phyloP scores from a whole-genome alignment of 1,140 invertebrate genomes.

The Ceratina japonica region DNA sequence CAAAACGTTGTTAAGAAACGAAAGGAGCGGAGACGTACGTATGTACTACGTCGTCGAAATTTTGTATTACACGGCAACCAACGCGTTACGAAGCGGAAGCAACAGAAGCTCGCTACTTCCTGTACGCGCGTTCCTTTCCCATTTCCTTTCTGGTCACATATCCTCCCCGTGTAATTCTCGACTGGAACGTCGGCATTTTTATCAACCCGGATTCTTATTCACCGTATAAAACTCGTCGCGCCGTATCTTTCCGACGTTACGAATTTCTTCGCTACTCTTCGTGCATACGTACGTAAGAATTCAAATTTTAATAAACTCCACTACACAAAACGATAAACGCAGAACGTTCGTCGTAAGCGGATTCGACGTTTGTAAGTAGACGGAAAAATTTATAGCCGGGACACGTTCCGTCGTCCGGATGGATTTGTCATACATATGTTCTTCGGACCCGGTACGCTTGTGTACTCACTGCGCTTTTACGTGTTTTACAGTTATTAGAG shows the following conservation, averaged over 20 bases:
- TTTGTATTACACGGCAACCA: not conserved
- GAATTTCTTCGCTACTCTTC: not conserved
- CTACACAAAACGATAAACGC: not conserved
- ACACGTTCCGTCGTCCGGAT: slow-evolving; percentile 13
- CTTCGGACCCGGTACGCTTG: slow-evolving; percentile 26
- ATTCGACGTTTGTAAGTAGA: not conserved
- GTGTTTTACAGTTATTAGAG: slow-evolving; percentile 4
- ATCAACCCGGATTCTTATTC: slow-evolving; percentile 3
- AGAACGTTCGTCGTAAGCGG: not conserved
- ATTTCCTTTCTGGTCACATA: slow-evolving; percentile 54
- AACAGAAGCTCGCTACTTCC: slow-evolving; percentile 47
- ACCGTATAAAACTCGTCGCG: not conserved
- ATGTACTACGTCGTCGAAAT: slow-evolving; percentile 1
- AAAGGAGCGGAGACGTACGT: too few species aligned
- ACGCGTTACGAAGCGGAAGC: slow-evolving; percentile 54
- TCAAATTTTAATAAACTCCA: too few species aligned
- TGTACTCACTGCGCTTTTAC: slow-evolving; percentile 35
- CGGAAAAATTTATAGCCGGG: slow-evolving; percentile 36
- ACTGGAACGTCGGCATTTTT: slow-evolving; percentile 8
- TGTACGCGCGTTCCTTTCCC: slow-evolving; percentile 37
- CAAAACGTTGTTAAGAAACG: slow-evolving; percentile 6
- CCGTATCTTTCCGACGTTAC: not conserved
- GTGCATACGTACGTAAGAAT: not conserved
- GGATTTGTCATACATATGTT: slow-evolving; percentile 28
- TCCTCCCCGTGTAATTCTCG: not conserved